Base-by-base conservation (phyloP, 2,888 invertebrate species). In the Limenitis camilla region DNA sequence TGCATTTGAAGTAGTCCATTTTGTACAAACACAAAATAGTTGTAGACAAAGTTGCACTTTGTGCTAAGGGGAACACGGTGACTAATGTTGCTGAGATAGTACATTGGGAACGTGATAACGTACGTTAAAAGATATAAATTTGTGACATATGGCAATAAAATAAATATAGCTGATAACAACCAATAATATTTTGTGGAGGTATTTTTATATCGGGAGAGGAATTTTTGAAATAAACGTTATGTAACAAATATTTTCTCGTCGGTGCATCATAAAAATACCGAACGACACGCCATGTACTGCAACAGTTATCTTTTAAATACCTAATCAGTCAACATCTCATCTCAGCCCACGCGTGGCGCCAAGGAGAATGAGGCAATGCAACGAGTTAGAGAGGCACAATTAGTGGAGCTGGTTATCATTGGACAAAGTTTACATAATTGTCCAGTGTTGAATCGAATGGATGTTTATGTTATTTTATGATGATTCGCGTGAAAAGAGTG, bases 301-400 rank as follows among this genome's bases (percentile, higher is more conserved):
- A 71, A 80, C 80, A 76, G 81, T 83, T 79, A 78, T 80, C 59
- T 79, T 70, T 78, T 78, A 81, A 81, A 81, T 76, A 75, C 72
- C 73, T 81, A 83, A 84, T 83, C 83, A 81, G 82, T 83, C 84
- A 83, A 78, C 78, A 81, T 81, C 79, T 72, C 68, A 63, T 67
- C 63, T 62, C 68, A 58, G 66, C 84, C 82, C 76, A 82, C 84
- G 78, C 80, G 63, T 69, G 77, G 79, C 80, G 81, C 80, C 78
- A 65, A 43, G 49, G 49, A 49, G 60, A 61, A 58, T 69, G 69
- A 63, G 59, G 69, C 65, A 70, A 71, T 65, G 55, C 45, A 42
- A 45, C 52, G 36, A 44, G 44, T 46, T 52, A 48, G 42, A 48
- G 42, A 52, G 42, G 49, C 39, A 49, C 52, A 55, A 55, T 58